Evolutionary conservation across 2,888 invertebrate species (phyloP).

Genomic region (Alviniconcha strummeri): DNA sequence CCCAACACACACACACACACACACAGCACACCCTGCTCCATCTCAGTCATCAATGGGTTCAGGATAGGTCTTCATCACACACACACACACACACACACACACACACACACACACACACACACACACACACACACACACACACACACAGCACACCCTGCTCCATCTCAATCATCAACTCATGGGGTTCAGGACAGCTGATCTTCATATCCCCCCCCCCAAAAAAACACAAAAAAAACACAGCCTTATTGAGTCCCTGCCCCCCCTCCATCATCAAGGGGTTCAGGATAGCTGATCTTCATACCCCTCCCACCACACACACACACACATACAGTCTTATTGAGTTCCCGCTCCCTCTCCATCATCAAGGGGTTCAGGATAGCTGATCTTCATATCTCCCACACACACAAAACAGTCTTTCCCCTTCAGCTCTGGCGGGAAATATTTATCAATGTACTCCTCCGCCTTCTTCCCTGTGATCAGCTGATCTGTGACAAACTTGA

Average conservation of each 20-base stretch:
- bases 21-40: neutral
- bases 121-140: neutral
- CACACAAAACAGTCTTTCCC: constrained; percentile 39
- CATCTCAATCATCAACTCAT: neutral
- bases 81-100: neutral
- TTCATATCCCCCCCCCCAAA: neutral
- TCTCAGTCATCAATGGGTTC: neutral
- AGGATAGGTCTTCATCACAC: neutral
- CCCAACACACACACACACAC: neutral
- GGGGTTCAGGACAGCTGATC: neutral
- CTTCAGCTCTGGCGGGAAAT: constrained; percentile 40
- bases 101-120: neutral
- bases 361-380: constrained; percentile 27
- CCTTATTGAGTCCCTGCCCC: neutral
- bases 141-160: neutral
- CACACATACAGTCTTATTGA: too few relatives aligned
- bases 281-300: neutral
- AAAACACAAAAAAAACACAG: neutral
- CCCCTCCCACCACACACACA: too few relatives aligned
- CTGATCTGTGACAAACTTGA: constrained; percentile 47
- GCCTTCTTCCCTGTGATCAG: constrained; percentile 44
- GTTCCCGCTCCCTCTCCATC: neutral
- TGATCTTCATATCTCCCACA: constrained; percentile 41
- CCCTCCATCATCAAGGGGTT: too few relatives aligned
- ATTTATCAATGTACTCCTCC: constrained; percentile 46